Percentiles rank a stretch among this genome's conserved stretches.
These are phyloP conservation scores for Centruroides sculpturatus DNA, from an alignment of 1,140 invertebrate genomes.

Conservation along the genomic window DNA sequence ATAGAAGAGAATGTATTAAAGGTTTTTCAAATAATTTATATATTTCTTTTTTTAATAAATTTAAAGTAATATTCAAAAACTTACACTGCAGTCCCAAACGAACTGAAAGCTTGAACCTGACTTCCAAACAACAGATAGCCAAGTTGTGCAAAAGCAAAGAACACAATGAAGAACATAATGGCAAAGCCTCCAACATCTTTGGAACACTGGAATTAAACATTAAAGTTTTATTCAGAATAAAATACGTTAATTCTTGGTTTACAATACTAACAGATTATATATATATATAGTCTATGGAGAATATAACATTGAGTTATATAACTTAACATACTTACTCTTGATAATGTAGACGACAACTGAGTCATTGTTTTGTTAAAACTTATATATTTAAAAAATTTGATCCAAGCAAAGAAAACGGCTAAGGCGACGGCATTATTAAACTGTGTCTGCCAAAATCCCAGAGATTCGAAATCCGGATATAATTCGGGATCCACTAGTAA, in stretches of 20 bases:
- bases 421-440: constrained; percentile 42
- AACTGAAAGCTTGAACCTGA: constrained; percentile 36
- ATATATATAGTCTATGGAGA: too few species aligned
- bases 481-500: constrained; percentile 31
- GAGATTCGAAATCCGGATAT: constrained; percentile 35
- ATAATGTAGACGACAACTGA: constrained; percentile 52
- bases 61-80: not conserved
- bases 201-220: constrained; percentile 36
- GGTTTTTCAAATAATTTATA: too few species aligned
- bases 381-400: constrained; percentile 50
- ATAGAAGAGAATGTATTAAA: too few species aligned
- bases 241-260: too few species aligned
- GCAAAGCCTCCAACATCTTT: constrained; percentile 60
- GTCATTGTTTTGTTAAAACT: constrained; percentile 64
- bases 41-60: too few species aligned
- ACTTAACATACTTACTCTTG: constrained; percentile 24
- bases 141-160: constrained; percentile 58
- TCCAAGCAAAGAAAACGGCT: constrained; percentile 44
- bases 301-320: not conserved
- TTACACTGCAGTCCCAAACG: constrained; percentile 24
- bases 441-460: constrained; percentile 37
- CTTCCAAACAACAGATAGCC: constrained; percentile 53
- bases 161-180: constrained; percentile 68
- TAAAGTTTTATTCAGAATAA: not conserved
- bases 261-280: too few species aligned